phyloP scores from a whole-genome alignment of 2,888 invertebrate species.

The Plusia festucae region DNA sequence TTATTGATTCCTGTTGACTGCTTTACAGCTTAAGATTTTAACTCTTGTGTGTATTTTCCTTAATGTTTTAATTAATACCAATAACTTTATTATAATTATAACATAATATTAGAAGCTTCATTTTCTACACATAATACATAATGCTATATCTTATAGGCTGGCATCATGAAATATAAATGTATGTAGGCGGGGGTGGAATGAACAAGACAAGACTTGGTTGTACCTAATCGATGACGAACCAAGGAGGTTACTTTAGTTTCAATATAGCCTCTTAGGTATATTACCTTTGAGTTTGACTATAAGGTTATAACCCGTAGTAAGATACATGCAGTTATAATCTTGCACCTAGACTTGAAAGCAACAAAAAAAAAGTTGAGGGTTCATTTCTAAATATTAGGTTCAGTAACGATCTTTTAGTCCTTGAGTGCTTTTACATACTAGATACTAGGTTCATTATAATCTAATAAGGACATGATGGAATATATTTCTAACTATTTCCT shows the following conservation, averaged over 20 bases:
- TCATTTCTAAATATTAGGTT: too few relatives aligned
- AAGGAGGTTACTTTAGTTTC: not conserved
- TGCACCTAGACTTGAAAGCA: too few relatives aligned
- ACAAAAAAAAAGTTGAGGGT: too few relatives aligned
- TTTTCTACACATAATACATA: not conserved
- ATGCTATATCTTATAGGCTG: too few relatives aligned
- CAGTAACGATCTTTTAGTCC: too few relatives aligned
- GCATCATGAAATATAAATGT: slow-evolving; percentile 2
- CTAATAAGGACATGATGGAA: not conserved
- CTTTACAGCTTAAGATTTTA: too few relatives aligned
- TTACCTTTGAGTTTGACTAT: too few relatives aligned
- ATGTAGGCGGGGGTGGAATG: not conserved
- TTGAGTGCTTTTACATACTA: not conserved
- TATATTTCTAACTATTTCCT: not conserved
- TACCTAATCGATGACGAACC: not conserved
- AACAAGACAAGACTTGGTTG: not conserved
- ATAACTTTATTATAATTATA: not conserved
- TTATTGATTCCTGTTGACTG: too few relatives aligned
- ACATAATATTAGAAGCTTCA: not conserved
- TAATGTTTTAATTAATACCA: not conserved
- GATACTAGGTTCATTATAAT: too few relatives aligned
- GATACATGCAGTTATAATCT: too few relatives aligned
- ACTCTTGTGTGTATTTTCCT: too few relatives aligned
- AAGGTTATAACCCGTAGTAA: too few relatives aligned
- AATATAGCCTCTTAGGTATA: not conserved